Base-by-base conservation (phyloP, 1,140 invertebrate genomes). In the Nasonia giraulti region DNA sequence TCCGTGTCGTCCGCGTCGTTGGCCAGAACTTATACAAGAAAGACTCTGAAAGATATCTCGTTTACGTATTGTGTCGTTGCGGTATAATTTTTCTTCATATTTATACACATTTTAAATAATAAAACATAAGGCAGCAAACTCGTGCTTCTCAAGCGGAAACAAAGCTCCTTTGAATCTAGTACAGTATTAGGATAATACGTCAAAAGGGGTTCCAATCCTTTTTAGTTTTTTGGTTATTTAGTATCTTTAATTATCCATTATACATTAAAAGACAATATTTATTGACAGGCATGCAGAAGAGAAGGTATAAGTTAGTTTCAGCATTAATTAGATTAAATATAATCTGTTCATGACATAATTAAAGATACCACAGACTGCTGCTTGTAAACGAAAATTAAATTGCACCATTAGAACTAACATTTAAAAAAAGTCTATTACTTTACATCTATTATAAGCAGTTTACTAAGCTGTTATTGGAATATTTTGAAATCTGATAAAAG, bases 11-110 rank as follows among this genome's bases (percentile, higher is more conserved):
- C 88, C 87, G 87, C 89, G 85, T 31, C 76, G 89, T 11, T 85
- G 89, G 88, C 88, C 89, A 44, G 90, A 88, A 86, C 88, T 90
- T 88, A 90, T 87, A 82, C 87, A 89, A 27, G 87, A 88, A 90
- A 90, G 91, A 88, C 85, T 92, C 92, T 93, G 92, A 93, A 93
- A 93, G 89, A 91, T 78, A 91, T 86, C 87, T 88, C 87, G 86
- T 80, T 87, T 87, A 84, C 90, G 88, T 87, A 89, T 88, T 86
- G 68, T 86, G 80, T 74, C 68, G 68, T 74, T 31, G 71, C 14
- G 31, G 20, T 83, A 77, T 76, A 69, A 82, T 84, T 85, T 71
- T 3, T 74, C 84, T 85, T 73, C 71, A 83, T 87, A 87, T 66
- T 33, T 87, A 79, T 89, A 86, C 76, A 87, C 77, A 87, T 86